These are phyloP conservation scores for Acanthisitta chloris DNA, from an alignment of 2,113 vertebrate genomes.

Conservation along the genomic window DNA sequence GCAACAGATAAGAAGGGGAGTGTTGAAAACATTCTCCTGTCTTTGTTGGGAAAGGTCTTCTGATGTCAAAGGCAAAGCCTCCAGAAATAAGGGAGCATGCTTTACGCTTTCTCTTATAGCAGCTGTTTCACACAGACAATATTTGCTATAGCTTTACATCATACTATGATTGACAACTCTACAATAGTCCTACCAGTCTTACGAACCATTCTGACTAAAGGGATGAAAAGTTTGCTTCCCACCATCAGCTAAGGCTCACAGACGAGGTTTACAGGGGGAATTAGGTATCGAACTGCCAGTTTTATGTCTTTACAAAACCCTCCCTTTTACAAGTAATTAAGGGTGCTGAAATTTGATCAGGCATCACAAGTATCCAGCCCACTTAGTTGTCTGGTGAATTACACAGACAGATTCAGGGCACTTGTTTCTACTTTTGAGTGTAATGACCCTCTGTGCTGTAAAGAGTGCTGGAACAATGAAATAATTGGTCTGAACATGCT, in stretches of 20 bases:
- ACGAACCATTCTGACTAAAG: background rate
- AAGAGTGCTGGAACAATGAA: background rate
- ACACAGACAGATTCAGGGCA: background rate
- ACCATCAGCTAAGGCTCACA: background rate
- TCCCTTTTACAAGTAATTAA: background rate
- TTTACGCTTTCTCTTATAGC: background rate
- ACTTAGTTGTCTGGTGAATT: background rate
- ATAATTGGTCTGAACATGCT: background rate
- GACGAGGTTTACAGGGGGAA: background rate
- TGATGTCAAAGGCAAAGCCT: background rate
- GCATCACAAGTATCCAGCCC: background rate
- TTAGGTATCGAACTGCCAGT: background rate
- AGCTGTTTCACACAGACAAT: background rate
- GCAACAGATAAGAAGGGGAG: background rate
- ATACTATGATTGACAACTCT: background rate
- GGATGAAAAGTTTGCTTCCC: background rate
- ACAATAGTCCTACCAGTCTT: background rate
- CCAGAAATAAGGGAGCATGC: background rate
- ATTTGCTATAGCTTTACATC: background rate
- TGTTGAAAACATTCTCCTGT: background rate
- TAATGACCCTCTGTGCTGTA: background rate
- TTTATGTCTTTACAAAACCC: background rate
- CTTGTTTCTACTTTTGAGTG: background rate
- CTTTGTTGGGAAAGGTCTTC: background rate
- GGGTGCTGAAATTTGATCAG: background rate